Base-by-base conservation (phyloP, 1,140 invertebrate genomes). In the Hylaeus anthracinus region DNA sequence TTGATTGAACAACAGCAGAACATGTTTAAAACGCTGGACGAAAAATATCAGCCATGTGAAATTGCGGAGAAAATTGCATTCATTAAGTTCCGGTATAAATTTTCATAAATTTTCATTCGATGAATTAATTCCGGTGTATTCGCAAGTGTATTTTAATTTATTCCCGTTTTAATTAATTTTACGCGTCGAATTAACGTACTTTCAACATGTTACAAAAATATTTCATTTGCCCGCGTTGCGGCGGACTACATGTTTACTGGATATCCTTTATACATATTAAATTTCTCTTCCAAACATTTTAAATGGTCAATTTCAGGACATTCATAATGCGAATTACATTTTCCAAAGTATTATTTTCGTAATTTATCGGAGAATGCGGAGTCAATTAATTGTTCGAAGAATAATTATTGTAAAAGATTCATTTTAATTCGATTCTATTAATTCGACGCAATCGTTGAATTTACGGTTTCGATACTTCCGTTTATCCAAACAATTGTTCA, bases 51-150 rank as follows among this genome's bases (percentile, higher is more conserved):
- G 39, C 76, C 39, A 56, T 10, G 51, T 48, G 43, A 64, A 79
- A 79, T 79, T 51, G 60, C 51, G 69, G 48, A 72, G 76, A 72
- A 79, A 63, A 72, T 64, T 72, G 60, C 60, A 69, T 79, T 79
- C 60, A 79, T 79, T 72, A 64, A 79, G 76, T 72, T 53, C 53
- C 60, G 69, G 69, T 72, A 72, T 72, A 72, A 43, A 79, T 79
- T 72, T 79, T 72, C 76, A 79, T 72, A 79, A 64, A 79, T 79
- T 79, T 64, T 64, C 41, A 72, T 72, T 45, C 60, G 69, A 72
- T 79, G 72, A 79, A 79, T 79, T 72, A 79, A 72, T 63, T 55
- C 10, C 58, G n/a, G 39, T n/a, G 8, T 26, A 15, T 8, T 12
- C 41, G 10, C 15, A 41, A 37, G 2, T 58, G n/a, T 26, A 15